Conservation (phyloP, 2,113 vertebrate genomes). For the Python bivittatus region DNA sequence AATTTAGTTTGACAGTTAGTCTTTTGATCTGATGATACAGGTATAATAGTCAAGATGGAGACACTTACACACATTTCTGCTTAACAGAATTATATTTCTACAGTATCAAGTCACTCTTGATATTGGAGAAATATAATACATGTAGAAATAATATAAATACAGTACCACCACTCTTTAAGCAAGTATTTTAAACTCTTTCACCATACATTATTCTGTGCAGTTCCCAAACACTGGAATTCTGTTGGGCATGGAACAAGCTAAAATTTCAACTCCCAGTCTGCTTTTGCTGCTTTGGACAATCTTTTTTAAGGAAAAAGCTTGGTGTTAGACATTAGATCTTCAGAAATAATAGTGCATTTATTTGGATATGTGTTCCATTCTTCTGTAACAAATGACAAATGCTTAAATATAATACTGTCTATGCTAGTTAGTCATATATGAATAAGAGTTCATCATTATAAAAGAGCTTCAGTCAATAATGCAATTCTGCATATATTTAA, state of each 20-base stretch:
- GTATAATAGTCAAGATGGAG: background rate
- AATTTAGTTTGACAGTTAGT: background rate
- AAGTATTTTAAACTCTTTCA: background rate
- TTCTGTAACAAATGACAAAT: background rate
- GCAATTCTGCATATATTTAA: background rate
- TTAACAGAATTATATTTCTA: too few relatives aligned
- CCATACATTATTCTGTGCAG: background rate
- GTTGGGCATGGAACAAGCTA: background rate
- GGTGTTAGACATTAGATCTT: background rate
- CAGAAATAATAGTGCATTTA: background rate
- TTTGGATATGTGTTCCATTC: background rate
- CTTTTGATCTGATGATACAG: background rate
- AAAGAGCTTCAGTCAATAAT: background rate
- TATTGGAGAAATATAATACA: too few relatives aligned
- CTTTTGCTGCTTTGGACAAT: background rate
- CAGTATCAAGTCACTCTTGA: too few relatives aligned
- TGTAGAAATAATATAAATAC: background rate
- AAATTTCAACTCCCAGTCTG: background rate
- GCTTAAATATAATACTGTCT: background rate
- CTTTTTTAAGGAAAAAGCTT: background rate
- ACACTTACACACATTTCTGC: too few relatives aligned
- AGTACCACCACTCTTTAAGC: background rate
- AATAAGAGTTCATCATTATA: background rate
- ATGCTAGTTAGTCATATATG: background rate
- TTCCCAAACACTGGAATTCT: background rate